Evolutionary conservation across 1,140 invertebrate genomes (phyloP), one percentile per base, ranked within the genome.

Genomic region (Popillia japonica): DNA sequence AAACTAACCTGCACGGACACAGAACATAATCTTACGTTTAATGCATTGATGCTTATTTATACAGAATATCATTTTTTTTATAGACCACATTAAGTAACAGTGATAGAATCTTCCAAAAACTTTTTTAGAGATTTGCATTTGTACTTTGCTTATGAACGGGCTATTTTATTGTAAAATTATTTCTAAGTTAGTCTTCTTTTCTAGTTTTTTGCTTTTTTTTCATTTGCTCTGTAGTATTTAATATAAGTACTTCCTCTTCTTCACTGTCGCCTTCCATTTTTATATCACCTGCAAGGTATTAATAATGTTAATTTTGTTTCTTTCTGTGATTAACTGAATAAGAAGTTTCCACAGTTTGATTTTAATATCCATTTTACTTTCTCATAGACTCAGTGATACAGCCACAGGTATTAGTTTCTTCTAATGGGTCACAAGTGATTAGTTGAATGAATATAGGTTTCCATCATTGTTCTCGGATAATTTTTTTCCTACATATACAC

Each of bases 221-320:
- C 48, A 55, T 80, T 17, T 76, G 81, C 55, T 82, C 80, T 8
- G 80, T 77, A 76, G 78, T 73, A 78, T 78, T 80, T 73, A 86
- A 78, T 23, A 86, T 79, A 6, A 85, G 72, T n/a, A 82, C 81
- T 42, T 79, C 75, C 41, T 86, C 85, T 82, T 86, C 85, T 80
- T 86, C 85, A 79, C 85, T 86, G 17, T 82, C 83, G 75, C 81
- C 79, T 20, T 74, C 34, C 72, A 74, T 42, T 9, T 40, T 41
- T 41, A 41, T 34, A 0, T 74, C 34, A 55, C 48, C 48, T 55
- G 6, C 48, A 55, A 34, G 27, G 1, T 34, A 34, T 34, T 34
- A 34, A 55, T 55, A 55, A 55, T 55, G 48, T 34, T 34, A n/a
- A n/a, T n/a, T n/a, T n/a, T n/a, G n/a, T n/a, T n/a, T n/a, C n/a